Evolutionary conservation across 2,797 vertebrate species (phyloP), one percentile per base, ranked within the genome.

Genomic region (Epinephelus awoara): DNA sequence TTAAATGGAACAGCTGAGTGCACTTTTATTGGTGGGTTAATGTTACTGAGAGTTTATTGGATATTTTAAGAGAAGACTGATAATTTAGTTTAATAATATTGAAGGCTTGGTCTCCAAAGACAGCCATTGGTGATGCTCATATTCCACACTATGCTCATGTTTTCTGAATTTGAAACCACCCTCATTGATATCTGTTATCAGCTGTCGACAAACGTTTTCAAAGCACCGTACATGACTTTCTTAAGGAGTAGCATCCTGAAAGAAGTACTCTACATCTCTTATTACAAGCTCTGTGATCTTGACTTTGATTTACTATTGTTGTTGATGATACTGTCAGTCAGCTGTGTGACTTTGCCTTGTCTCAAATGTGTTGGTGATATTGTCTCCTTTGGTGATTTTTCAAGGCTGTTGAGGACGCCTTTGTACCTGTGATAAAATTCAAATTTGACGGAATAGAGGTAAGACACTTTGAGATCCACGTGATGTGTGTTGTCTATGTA

Each of bases 351-450:
- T 47, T 72, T 6, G 0, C 55, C 0, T 17, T 38, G 1, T 77
- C 23, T 38, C 59, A 2, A 21, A 64, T 69, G 73, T 59, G 23
- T 84, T 66, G 67, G 4, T 87, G n/a, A 85, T 52, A 3, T 51
- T 58, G 10, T 70, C 3, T 72, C 3, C 83, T 19, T 49, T 9
- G 25, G 2, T 87, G 85, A 46, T 55, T 77, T 66, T 58, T 84
- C 57, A 85, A 99, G 98, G 98, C 98, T 90, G 97, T 99, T 19
- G 98, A 99, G 89, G 98, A 99, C 90, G 98, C 98, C 1, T 99
- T 98, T 93, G 98, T 99, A 73, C 98, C 98, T 1, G 98, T 99
- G 92, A 96, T 99, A 85, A 99, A 99, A 91, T 98, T 99, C 94
- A 97, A 98, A 90, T 99, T 98, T 95, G 96, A 98, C 84, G 96